These are phyloP conservation scores for Oscheius sp. DNA, from an alignment of 2,888 invertebrate genomes.

Conservation along the genomic window DNA sequence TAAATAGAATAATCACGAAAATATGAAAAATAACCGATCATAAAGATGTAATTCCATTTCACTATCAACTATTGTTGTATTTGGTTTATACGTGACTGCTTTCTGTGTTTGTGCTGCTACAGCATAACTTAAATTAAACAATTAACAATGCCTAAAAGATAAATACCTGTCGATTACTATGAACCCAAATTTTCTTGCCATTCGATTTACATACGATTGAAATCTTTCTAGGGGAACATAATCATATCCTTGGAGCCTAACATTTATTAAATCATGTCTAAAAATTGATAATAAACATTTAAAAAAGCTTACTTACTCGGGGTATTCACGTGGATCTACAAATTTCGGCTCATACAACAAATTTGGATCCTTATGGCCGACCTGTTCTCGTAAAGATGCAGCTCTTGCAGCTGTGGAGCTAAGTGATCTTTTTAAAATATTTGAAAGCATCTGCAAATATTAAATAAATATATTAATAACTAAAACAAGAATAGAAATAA, in stretches of 20 bases:
- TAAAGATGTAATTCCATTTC: conserved; percentile 59
- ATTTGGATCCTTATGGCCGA: conserved; percentile 39
- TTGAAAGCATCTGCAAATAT: background rate
- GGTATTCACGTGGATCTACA: conserved; percentile 55
- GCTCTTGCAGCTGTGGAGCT: background rate
- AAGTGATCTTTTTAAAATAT: conserved; percentile 5
- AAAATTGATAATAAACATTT: background rate
- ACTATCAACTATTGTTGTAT: conserved; percentile 55
- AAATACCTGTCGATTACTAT: conserved; percentile 62
- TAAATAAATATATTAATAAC: background rate
- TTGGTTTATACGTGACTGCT: conserved; percentile 59
- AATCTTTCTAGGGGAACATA: conserved; percentile 64
- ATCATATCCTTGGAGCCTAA: conserved; percentile 63
- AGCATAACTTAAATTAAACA: conserved; percentile 58
- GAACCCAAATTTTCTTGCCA: conserved; percentile 59
- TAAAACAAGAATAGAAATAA: background rate
- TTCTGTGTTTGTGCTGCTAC: conserved; percentile 60
- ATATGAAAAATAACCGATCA: conserved; percentile 52
- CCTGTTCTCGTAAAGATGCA: conserved; percentile 53
- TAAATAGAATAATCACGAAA: background rate
- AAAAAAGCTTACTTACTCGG: conserved; percentile 46
- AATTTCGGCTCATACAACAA: conserved; percentile 60
- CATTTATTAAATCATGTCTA: conserved; percentile 55
- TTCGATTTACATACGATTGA: conserved; percentile 61
- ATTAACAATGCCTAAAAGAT: background rate